Evolutionary conservation across 2,113 vertebrate genomes (phyloP).

Genomic region (Crotalus viridis): DNA sequence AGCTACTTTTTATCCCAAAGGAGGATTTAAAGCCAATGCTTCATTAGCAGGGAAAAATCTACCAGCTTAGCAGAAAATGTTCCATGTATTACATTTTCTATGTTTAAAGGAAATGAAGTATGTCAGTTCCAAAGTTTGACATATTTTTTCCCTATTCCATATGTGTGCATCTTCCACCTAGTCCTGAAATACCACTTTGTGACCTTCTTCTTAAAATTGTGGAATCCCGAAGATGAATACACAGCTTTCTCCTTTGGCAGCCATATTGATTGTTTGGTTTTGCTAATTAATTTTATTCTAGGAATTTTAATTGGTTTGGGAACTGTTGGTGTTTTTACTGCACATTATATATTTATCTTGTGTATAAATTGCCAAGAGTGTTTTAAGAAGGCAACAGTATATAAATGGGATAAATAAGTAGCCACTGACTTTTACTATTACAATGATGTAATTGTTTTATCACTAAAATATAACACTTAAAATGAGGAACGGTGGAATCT

Average conservation of each 20-base stretch:
- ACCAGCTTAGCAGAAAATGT: not conserved
- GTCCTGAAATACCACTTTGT: not conserved
- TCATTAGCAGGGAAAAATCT: not conserved
- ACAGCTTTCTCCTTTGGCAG: too few relatives aligned
- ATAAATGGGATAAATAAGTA: not conserved
- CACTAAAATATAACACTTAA: not conserved
- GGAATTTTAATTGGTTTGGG: not conserved
- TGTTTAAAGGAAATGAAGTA: not conserved
- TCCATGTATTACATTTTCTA: not conserved
- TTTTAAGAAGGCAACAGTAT: not conserved
- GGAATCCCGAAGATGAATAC: not conserved
- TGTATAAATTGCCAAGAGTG: not conserved
- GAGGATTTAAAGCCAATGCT: not conserved
- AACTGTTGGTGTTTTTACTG: not conserved
- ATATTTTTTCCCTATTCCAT: too few relatives aligned
- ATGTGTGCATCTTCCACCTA: too few relatives aligned
- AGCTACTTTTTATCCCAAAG: not conserved
- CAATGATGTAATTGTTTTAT: not conserved
- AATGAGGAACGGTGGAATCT: not conserved
- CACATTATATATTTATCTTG: not conserved
- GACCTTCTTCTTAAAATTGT: not conserved
- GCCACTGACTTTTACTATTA: not conserved
- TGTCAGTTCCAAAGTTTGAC: not conserved
- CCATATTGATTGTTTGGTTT: not conserved
- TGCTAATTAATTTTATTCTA: not conserved